A percentile compares a stretch with the other conserved stretches of the same genome.
phyloP scores from a whole-genome alignment of 2,113 vertebrate genomes.

The Anolis sagrei region DNA sequence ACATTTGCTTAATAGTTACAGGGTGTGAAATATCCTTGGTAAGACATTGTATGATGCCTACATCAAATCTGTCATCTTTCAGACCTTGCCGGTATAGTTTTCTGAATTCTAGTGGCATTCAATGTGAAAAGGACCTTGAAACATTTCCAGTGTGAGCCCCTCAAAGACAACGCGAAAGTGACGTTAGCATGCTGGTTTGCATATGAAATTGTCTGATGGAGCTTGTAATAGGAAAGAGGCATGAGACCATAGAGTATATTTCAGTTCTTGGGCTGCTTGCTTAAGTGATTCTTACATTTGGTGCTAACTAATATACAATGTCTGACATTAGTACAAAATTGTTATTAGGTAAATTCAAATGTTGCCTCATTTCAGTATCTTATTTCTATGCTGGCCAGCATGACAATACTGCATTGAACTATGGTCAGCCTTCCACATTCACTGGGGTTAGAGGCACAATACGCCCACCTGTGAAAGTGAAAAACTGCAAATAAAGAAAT shows the following conservation, averaged over 20 bases:
- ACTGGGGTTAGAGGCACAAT: too few species aligned
- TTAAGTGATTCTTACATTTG: conserved; percentile 34
- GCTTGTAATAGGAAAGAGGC: not conserved
- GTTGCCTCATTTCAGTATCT: not conserved
- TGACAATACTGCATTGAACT: too few species aligned
- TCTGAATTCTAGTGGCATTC: conserved; percentile 32
- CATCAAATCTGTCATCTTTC: conserved; percentile 47
- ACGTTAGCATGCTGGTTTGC: not conserved
- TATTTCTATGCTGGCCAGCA: too few species aligned
- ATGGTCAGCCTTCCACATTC: too few species aligned
- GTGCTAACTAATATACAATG: not conserved
- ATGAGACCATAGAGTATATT: not conserved
- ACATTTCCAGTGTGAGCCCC: not conserved
- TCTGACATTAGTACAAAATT: not conserved
- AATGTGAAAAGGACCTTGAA: conserved; percentile 5
- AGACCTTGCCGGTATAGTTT: conserved; percentile 17
- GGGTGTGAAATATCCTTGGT: conserved; percentile 52
- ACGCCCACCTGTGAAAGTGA: too few species aligned
- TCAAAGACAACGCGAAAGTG: not conserved
- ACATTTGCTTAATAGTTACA: conserved; percentile 48
- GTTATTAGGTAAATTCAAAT: not conserved
- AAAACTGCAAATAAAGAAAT: too few species aligned
- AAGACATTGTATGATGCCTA: conserved; percentile 36
- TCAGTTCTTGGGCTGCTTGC: conserved; percentile 11
- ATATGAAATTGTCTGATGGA: not conserved